Percentiles rank a stretch among this genome's conserved stretches.
Conservation (phyloP, 2,888 invertebrate genomes). For the Hartigia nigra region DNA sequence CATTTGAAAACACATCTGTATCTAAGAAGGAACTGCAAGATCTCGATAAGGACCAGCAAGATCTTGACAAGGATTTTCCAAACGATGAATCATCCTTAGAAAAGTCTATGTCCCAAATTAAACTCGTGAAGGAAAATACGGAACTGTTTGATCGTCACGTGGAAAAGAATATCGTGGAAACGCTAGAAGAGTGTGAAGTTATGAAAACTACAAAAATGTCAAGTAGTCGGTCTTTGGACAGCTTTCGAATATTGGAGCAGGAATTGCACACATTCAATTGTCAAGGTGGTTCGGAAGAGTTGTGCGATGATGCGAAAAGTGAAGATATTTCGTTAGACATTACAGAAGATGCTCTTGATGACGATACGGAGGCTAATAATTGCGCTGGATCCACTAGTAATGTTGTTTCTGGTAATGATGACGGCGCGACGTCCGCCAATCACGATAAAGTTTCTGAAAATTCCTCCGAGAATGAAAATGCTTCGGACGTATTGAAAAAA, state of each 20-base stretch:
- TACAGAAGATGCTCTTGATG: slow-evolving; percentile 44
- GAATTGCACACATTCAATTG: slow-evolving; percentile 64
- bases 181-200: slow-evolving; percentile 53
- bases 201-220: slow-evolving; percentile 58
- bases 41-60: slow-evolving; percentile 12
- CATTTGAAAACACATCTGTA: slow-evolving; percentile 24
- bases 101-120: slow-evolving; percentile 19
- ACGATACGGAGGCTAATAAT: slow-evolving; percentile 1
- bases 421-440: slow-evolving; percentile 20
- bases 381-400: background rate
- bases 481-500: background rate
- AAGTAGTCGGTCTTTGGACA: slow-evolving; percentile 59
- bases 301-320: slow-evolving; percentile 57
- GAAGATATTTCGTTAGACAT: slow-evolving; percentile 44
- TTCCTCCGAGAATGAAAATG: slow-evolving; percentile 10
- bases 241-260: slow-evolving; percentile 55
- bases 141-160: slow-evolving; percentile 59
- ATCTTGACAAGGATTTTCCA: background rate
- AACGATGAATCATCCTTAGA: background rate
- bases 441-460: slow-evolving; percentile 19
- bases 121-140: slow-evolving; percentile 45
- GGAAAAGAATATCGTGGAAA: slow-evolving; percentile 59
- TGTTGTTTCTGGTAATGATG: background rate
- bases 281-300: slow-evolving; percentile 65
- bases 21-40: slow-evolving; percentile 8